These are phyloP conservation scores for Drosophila multiciliata DNA, from an alignment of 2,888 invertebrate species.

Conservation along the genomic window DNA sequence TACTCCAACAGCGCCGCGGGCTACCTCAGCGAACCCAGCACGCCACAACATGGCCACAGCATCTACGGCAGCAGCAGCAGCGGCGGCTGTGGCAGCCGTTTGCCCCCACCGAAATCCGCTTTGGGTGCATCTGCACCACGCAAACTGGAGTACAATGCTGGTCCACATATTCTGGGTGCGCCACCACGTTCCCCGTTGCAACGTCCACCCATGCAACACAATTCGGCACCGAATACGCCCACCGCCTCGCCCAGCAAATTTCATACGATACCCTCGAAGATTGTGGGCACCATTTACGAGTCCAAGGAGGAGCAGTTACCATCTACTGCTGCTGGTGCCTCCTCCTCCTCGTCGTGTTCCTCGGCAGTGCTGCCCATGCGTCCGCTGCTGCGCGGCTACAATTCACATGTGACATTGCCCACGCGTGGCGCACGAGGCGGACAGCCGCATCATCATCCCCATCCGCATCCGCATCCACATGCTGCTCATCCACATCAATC, in stretches of 20 bases:
- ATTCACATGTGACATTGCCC: constrained; percentile 91
- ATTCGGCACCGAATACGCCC: constrained; percentile 74
- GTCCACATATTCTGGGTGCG: constrained; percentile 84
- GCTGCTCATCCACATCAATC: constrained; percentile 61
- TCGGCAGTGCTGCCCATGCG: constrained; percentile 92
- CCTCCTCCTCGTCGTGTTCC: constrained; percentile 16
- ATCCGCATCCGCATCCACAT: constrained; percentile 23
- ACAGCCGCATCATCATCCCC: constrained; percentile 47
- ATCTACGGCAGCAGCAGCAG: constrained; percentile 62
- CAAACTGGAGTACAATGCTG: constrained; percentile 87
- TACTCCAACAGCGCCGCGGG: constrained; percentile 39
- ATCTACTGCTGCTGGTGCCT: constrained; percentile 7
- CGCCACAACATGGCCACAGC: constrained; percentile 56
- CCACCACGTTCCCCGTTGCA: constrained; percentile 73
- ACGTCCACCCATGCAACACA: constrained; percentile 46
- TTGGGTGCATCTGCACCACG: constrained; percentile 83
- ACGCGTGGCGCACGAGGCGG: constrained; percentile 87
- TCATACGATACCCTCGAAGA: constrained; percentile 84
- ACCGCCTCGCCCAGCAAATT: constrained; percentile 83
- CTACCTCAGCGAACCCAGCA: constrained; percentile 73
- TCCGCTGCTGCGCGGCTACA: constrained; percentile 92
- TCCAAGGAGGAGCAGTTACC: constrained; percentile 81
- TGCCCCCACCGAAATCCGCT: constrained; percentile 73
- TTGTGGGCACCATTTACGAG: constrained; percentile 84
- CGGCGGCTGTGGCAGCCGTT: constrained; percentile 62